Conservation (phyloP, 2,797 vertebrate genomes). For the Etheostoma nigrum region DNA sequence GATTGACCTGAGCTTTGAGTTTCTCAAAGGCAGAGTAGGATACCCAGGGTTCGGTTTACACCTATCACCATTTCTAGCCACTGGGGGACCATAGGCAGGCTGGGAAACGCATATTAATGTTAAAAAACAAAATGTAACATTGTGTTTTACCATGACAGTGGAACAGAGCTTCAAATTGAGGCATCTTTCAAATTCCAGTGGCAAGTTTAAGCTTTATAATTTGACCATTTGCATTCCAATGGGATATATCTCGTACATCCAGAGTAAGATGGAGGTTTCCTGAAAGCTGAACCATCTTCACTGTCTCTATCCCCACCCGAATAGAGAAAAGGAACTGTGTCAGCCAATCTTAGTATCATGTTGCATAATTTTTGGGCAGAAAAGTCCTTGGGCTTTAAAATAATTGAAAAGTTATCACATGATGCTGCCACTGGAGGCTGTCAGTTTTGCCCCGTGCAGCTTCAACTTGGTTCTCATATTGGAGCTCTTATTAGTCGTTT, state of each 20-base stretch:
- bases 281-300: neutral
- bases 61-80: too few species aligned
- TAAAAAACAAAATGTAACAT: too few species aligned
- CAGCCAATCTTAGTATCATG: slow-evolving; percentile 20
- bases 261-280: neutral
- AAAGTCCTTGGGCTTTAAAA: slow-evolving; percentile 23
- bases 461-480: neutral
- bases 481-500: neutral
- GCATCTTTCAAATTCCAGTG: neutral
- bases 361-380: slow-evolving; percentile 36
- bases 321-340: slow-evolving; percentile 21
- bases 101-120: too few species aligned
- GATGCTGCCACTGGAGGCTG: slow-evolving; percentile 6
- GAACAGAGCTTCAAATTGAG: neutral
- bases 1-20: too few species aligned
- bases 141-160: neutral
- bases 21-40: too few species aligned
- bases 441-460: slow-evolving; percentile 3
- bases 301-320: neutral
- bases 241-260: neutral
- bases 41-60: too few species aligned
- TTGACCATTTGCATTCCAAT: neutral
- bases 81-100: too few species aligned
- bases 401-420: slow-evolving; percentile 12
- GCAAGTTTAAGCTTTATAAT: neutral